phyloP scores from a whole-genome alignment of 37 sponge, comb jelly and placozoan species.

The Halichondria panicea region DNA sequence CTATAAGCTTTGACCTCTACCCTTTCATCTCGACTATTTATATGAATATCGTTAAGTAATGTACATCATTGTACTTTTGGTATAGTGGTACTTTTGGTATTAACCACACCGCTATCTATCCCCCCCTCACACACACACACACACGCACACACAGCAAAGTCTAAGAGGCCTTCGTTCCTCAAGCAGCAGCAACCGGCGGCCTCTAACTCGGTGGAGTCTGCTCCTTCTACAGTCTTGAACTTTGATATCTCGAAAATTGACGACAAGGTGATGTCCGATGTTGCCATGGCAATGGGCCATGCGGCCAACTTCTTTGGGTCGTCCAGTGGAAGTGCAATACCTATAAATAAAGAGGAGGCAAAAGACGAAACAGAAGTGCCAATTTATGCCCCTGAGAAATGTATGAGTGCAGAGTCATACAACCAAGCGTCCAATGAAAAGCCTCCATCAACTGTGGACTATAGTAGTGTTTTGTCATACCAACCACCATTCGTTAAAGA shows the following conservation, averaged over 20 bases:
- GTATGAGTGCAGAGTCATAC: not conserved
- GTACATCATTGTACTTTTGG: not conserved
- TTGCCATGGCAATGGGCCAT: slow-evolving; percentile 10
- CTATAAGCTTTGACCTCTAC: not conserved
- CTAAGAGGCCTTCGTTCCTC: too few relatives aligned
- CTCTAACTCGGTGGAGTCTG: not conserved
- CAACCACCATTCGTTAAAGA: not conserved
- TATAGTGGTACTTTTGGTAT: not conserved
- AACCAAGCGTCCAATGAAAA: not conserved
- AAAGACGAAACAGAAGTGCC: not conserved
- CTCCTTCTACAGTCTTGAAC: not conserved
- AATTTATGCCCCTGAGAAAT: slow-evolving; percentile 46
- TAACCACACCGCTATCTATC: too few relatives aligned
- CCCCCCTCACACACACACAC: too few relatives aligned
- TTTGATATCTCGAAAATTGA: not conserved
- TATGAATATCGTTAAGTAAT: too few relatives aligned
- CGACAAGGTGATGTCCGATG: not conserved
- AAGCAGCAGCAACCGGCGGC: not conserved
- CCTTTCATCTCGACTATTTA: not conserved
- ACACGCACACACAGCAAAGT: too few relatives aligned
- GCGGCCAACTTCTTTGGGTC: slow-evolving; percentile 19
- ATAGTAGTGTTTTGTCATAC: not conserved
- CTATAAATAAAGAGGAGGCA: not conserved
- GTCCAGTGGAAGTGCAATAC: not conserved
- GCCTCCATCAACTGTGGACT: not conserved